Evolutionary conservation across 2,797 vertebrate species (phyloP), one percentile per base, ranked within the genome.

Genomic region (Antrozous pallidus): DNA sequence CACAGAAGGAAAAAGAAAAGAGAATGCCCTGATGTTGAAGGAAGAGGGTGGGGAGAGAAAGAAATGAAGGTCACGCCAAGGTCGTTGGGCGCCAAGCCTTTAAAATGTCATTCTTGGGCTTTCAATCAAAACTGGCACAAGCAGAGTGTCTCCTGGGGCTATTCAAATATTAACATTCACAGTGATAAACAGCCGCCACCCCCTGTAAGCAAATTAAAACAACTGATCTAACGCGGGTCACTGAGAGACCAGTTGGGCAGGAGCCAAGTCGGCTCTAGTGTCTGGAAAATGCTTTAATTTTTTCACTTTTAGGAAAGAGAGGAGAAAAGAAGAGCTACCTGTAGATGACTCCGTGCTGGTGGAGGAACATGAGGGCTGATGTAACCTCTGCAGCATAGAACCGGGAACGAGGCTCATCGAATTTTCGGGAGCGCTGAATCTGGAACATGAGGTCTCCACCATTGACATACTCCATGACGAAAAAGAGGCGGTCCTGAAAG

Each of bases 401-500:
- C 69, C 99, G 98, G 78, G 99, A 99, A 40, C 99, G 99, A 24
- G 99, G 99, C 97, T 99, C 99, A 0, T 99, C 99, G 28, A 99
- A 99, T 98, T 99, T 99, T 95, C 99, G 98, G 2, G 99, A 99
- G n/a, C 99, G 98, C 85, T 99, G 99, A 74, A 99, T 99, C 98
- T 99, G 99, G 97, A 99, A 99, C 99, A 99, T 99, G 96, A 99
- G 98, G 98, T 99, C 99, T 61, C 99, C 99, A 79, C 99, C 99
- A 22, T 99, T 99, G 22, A 99, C 99, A 95, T 99, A 99, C 93
- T 99, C 99, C 99, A 99, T 99, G 98, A 99, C 99, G 13, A 99
- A 99, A 98, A 99, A 99, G 97, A 99, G 98, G 69, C 99, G 99
- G 96, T 99, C 99, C 99, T 99, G 98, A 42, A 97, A 97, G 97